phyloP scores from a whole-genome alignment of 2,113 vertebrate genomes.

The Alectura lathami region DNA sequence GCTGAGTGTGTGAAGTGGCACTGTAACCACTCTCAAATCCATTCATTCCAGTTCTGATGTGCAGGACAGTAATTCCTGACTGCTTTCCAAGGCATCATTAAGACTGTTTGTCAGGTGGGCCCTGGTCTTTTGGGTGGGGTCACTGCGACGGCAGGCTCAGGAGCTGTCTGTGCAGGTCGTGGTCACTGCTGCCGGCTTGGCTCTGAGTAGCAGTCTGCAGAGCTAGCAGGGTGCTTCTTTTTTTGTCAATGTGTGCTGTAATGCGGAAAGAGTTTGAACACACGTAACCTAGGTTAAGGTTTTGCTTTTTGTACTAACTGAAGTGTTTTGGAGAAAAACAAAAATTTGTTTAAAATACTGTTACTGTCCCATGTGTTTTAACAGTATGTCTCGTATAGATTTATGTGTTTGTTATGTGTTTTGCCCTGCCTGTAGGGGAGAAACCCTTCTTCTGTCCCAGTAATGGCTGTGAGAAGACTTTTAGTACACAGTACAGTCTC shows the following conservation, averaged over 20 bases:
- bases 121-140: not conserved
- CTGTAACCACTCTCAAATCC: not conserved
- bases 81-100: not conserved
- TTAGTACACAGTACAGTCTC: constrained; percentile 96
- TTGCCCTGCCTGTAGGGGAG: constrained; percentile 82
- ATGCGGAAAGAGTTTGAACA: not conserved
- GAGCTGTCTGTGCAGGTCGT: not conserved
- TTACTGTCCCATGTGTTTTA: not conserved
- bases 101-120: not conserved
- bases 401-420: not conserved
- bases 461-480: constrained; percentile 95
- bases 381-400: not conserved
- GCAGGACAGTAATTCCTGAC: not conserved
- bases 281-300: too few relatives aligned
- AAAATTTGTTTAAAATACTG: not conserved
- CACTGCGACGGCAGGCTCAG: not conserved
- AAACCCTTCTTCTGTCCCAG: constrained; percentile 97
- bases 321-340: not conserved
- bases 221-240: not conserved
- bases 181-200: not conserved
- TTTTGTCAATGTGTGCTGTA: not conserved
- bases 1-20: not conserved
- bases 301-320: not conserved
- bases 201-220: not conserved
- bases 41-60: not conserved